Evolutionary conservation across 2,797 vertebrate genomes (phyloP).

Genomic region (Diceros bicornis): DNA sequence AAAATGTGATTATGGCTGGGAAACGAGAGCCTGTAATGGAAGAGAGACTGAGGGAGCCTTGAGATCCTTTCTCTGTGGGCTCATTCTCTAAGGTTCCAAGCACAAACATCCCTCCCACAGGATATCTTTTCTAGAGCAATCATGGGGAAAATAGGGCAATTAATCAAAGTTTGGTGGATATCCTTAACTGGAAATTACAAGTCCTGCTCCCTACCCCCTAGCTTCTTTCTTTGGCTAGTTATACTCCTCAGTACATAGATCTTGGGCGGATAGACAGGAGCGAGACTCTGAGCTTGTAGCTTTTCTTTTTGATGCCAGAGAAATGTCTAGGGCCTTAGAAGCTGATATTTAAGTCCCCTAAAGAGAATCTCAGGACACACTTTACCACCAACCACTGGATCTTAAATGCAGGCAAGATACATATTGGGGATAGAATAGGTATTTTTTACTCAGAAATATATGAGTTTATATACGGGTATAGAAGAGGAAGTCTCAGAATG

Average conservation of each 20-base stretch:
- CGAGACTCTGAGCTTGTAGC: neutral
- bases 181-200: neutral
- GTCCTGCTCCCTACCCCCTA: neutral
- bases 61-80: neutral
- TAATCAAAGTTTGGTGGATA: neutral
- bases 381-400: neutral
- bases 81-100: neutral
- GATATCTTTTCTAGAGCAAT: neutral
- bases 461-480: neutral
- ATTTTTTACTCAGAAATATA: neutral
- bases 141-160: neutral
- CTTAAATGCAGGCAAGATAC: neutral
- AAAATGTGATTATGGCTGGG: neutral
- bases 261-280: neutral
- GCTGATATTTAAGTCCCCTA: neutral
- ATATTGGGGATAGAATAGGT: neutral
- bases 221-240: neutral
- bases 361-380: neutral
- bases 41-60: neutral
- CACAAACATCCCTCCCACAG: neutral
- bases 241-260: neutral
- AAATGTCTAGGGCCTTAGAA: neutral
- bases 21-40: neutral
- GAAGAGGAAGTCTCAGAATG: neutral
- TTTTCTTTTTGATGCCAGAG: conserved; percentile 1